Evolutionary conservation across 2,888 invertebrate species (phyloP).

Genomic region (Lamellibrachia satsuma): DNA sequence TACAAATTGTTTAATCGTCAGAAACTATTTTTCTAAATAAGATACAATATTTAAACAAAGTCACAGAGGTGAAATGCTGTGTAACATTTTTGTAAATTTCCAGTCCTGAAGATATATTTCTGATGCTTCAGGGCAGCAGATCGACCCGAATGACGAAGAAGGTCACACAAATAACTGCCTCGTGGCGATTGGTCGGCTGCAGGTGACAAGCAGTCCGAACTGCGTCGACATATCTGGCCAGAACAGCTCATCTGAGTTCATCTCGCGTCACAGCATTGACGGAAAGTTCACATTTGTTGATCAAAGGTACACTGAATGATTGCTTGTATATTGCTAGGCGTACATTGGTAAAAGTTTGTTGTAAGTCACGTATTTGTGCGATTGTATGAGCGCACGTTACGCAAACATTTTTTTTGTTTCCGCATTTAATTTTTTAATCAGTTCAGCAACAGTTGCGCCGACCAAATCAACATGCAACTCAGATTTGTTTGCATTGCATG

Average conservation of each 20-base stretch:
- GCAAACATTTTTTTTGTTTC: too few species aligned
- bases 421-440: too few species aligned
- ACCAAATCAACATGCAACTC: too few species aligned
- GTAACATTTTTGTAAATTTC: not conserved
- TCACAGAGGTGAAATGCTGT: not conserved
- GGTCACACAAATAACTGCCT: slow-evolving; percentile 89
- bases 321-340: not conserved
- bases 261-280: slow-evolving; percentile 94
- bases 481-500: too few species aligned
- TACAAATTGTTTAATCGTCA: not conserved
- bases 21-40: not conserved
- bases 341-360: not conserved
- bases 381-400: not conserved
- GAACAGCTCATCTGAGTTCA: slow-evolving; percentile 81
- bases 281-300: slow-evolving; percentile 99
- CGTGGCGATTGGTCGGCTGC: slow-evolving; percentile 96
- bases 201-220: slow-evolving; percentile 95
- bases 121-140: slow-evolving; percentile 78
- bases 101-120: not conserved
- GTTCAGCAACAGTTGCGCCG: too few species aligned
- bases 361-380: too few species aligned
- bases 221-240: slow-evolving; percentile 87
- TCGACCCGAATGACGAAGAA: slow-evolving; percentile 75
- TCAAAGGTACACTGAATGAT: slow-evolving; percentile 72
- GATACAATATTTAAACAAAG: not conserved